These are phyloP conservation scores for Actinia equina DNA, from an alignment of 64 coral and sea anemone genomes.

Conservation along the genomic window DNA sequence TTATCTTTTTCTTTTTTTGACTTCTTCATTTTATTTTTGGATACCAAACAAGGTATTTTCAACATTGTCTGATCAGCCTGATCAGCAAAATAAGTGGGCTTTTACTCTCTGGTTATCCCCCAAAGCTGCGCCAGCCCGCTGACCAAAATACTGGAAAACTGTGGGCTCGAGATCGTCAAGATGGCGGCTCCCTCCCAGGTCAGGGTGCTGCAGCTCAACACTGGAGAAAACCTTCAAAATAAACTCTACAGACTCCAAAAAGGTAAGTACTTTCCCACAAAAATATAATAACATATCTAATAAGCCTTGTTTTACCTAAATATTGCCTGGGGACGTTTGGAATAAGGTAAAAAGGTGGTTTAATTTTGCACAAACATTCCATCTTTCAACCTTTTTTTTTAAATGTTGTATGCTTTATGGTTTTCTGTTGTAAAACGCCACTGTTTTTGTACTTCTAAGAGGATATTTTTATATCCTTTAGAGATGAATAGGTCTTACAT, in stretches of 20 bases:
- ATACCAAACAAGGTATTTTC: too few species aligned
- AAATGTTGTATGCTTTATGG: not conserved
- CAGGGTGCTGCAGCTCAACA: slow-evolving; percentile 50
- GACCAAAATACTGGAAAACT: too few species aligned
- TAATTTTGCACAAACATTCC: not conserved
- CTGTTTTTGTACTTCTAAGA: not conserved
- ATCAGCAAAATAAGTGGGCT: too few species aligned
- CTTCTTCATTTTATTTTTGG: too few species aligned
- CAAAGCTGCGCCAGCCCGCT: too few species aligned
- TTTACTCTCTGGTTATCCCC: too few species aligned
- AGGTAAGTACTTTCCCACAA: slow-evolving; percentile 3
- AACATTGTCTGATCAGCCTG: too few species aligned
- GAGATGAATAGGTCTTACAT: not conserved
- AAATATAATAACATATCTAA: not conserved
- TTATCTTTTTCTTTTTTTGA: too few species aligned
- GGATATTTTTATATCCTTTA: not conserved
- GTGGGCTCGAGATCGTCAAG: too few species aligned
- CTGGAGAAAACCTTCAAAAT: slow-evolving; percentile 42
- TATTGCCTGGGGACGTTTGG: not conserved
- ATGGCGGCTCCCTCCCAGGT: slow-evolving; percentile 58
- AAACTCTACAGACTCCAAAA: slow-evolving; percentile 57
- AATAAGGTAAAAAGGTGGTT: not conserved
- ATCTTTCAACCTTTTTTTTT: not conserved
- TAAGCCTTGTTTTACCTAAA: not conserved
- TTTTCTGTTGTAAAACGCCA: not conserved